Evolutionary conservation across 2,888 invertebrate genomes (phyloP).

Genomic region (Sminthurinus aureus): DNA sequence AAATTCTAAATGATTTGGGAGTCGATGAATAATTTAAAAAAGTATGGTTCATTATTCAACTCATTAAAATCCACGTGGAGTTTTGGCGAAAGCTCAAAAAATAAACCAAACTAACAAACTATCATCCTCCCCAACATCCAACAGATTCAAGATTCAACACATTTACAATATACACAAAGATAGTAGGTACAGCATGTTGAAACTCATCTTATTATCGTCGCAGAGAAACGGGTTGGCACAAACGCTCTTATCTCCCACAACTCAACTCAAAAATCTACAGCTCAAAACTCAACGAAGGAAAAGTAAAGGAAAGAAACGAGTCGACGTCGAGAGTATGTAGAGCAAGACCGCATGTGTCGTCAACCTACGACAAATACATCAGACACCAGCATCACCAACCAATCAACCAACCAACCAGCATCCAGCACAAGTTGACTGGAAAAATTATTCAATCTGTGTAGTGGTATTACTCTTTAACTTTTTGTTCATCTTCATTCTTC

Average conservation of each 20-base stretch:
- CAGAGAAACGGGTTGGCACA: slow-evolving; percentile 20
- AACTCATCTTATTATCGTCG: slow-evolving; percentile 27
- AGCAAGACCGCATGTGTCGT: slow-evolving; percentile 30
- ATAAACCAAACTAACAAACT: too few relatives aligned
- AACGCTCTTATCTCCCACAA: slow-evolving; percentile 3
- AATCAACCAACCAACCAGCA: too few relatives aligned
- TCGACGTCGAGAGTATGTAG: neutral
- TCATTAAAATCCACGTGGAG: slow-evolving; percentile 56
- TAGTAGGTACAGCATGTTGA: slow-evolving; percentile 1
- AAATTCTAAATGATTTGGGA: slow-evolving; percentile 41
- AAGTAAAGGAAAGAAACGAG: neutral
- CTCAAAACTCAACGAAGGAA: neutral
- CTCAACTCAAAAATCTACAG: too few relatives aligned
- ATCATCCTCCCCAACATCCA: neutral
- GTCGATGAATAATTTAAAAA: slow-evolving; percentile 38
- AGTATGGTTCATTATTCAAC: slow-evolving; percentile 56
- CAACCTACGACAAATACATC: slow-evolving; percentile 9
- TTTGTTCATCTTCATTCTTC: slow-evolving; percentile 3
- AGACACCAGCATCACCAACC: too few relatives aligned
- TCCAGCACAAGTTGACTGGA: slow-evolving; percentile 5
- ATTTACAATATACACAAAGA: neutral
- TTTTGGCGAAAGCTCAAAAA: slow-evolving; percentile 47
- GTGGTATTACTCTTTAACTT: too few relatives aligned
- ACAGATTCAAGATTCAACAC: slow-evolving; percentile 2
- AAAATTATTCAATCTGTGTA: neutral